Evolutionary conservation across 92 coral and sea anemone genomes (phyloP).

Genomic region (Phymanthus crucifer): DNA sequence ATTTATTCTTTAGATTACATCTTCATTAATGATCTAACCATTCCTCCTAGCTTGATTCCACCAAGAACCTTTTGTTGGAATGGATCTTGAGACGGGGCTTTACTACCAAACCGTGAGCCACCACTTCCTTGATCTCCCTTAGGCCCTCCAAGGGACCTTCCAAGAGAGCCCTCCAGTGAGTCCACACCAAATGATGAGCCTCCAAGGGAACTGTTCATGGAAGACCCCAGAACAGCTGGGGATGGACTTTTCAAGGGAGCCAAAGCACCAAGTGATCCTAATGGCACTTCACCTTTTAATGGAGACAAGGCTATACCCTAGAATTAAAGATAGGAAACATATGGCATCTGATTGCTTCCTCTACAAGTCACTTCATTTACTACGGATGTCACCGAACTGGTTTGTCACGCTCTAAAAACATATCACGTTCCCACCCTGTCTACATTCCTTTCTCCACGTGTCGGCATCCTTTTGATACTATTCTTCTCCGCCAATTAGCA

Average conservation of each 20-base stretch:
- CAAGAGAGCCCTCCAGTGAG: slow-evolving; percentile 50
- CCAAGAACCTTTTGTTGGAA: slow-evolving; percentile 61
- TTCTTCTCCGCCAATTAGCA: too few species aligned
- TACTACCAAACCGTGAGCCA: slow-evolving; percentile 53
- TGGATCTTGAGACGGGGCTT: slow-evolving; percentile 38
- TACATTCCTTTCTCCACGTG: too few species aligned
- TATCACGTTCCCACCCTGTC: too few species aligned
- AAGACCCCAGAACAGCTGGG: slow-evolving; percentile 61
- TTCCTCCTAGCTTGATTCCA: slow-evolving; percentile 25
- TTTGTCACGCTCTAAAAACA: too few species aligned
- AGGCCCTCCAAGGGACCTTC: slow-evolving; percentile 54
- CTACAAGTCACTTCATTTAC: too few species aligned
- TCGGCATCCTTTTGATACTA: too few species aligned
- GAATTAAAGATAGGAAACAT: neutral
- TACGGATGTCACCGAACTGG: too few species aligned
- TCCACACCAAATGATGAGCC: slow-evolving; percentile 68
- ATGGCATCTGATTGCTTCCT: too few species aligned
- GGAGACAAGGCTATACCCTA: slow-evolving; percentile 71
- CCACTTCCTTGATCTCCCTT: slow-evolving; percentile 31
- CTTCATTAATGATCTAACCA: too few species aligned
- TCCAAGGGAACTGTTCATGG: slow-evolving; percentile 60
- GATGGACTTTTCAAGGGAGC: slow-evolving; percentile 71
- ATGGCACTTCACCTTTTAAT: slow-evolving; percentile 66
- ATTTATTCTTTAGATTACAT: too few species aligned
- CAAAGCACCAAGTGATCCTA: slow-evolving; percentile 65